A percentile compares a stretch with the other conserved stretches of the same genome.
These are phyloP conservation scores for Amphipoea lucens DNA, from an alignment of 2,888 invertebrate genomes.

Conservation along the genomic window DNA sequence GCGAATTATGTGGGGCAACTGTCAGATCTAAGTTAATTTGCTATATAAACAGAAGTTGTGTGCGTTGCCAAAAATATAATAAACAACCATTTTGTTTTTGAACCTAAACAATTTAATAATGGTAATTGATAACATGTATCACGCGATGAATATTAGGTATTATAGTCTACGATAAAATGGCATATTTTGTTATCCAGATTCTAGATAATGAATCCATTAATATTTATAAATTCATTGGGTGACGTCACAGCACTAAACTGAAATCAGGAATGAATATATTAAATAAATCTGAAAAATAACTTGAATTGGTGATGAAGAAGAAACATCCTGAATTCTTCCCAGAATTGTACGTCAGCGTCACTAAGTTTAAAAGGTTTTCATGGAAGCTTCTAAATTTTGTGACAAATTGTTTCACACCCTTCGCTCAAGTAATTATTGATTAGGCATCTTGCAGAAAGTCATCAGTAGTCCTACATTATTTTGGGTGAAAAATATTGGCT, in stretches of 20 bases:
- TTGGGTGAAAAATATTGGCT: neutral
- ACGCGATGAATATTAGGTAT: constrained; percentile 28
- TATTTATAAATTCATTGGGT: constrained; percentile 8
- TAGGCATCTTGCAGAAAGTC: neutral
- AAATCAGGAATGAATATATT: neutral
- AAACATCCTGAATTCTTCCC: constrained; percentile 3
- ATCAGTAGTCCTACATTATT: neutral
- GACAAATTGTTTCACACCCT: constrained; percentile 9
- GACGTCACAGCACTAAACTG: neutral
- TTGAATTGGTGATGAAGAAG: neutral
- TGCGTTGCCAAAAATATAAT: constrained; percentile 17
- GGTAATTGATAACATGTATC: constrained; percentile 33
- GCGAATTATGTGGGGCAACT: constrained; percentile 42
- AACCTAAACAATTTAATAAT: constrained; percentile 31
- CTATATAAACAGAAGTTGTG: constrained; percentile 14
- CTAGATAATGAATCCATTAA: constrained; percentile 36
- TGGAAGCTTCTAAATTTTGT: constrained; percentile 10
- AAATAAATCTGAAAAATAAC: neutral
- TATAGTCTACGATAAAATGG: constrained; percentile 14
- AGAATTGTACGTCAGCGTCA: constrained; percentile 32
- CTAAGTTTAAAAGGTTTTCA: constrained; percentile 34
- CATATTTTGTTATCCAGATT: constrained; percentile 30
- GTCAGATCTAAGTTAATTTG: constrained; percentile 24
- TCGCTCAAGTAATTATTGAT: neutral
- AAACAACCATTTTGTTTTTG: constrained; percentile 8